Base-by-base conservation (phyloP, 2,888 invertebrate genomes). In the Trileptium ribeirensis region DNA sequence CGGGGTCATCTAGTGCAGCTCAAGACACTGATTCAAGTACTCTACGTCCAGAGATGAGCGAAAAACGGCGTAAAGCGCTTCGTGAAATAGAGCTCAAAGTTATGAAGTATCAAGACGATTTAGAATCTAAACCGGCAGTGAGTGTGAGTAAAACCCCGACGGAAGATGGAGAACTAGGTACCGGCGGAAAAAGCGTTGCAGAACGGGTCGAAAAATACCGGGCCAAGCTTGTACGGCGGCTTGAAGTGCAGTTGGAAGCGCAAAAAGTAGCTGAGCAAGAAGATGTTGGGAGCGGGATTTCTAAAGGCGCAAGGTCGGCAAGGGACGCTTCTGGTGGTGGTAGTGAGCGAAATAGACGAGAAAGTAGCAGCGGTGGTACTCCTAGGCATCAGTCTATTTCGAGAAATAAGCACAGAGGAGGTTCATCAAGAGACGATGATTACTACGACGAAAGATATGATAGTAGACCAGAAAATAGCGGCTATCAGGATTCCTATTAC, bases 101-200 rank as follows among this genome's bases (percentile, higher is more conserved):
- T 79, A 92, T 97, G 90, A 94, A 95, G 89, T 97, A 96, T 91
- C 95, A 96, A 89, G 97, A 97, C 91, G 97, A 97, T 89, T 89
- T 97, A 85, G 97, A 97, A 91, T 94, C 82, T 91, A 92, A 51
- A 88, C 93, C 34, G 93, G 93, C 2, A 93, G 94, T 92, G 91
- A 93, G 8, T 15, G 33, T 19, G 15, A 29, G n/a, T 36, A 29
- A 70, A 8, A 8, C 3, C 19, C 31, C 70, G 3, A 64, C 64
- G 64, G 19, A 64, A 19, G n/a, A 64, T n/a, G n/a, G 19, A 64
- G n/a, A 64, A n/a, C 19, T 19, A n/a, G 64, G 64, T 19, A n/a
- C 64, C 19, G 19, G n/a, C 19, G 64, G 19, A 64, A 19, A 19
- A n/a, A n/a, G n/a, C n/a, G 91, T 94, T 83, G 89, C 92, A 74